Evolutionary conservation across 2,888 invertebrate species (phyloP).

Genomic region (Sepiola atlantica): DNA sequence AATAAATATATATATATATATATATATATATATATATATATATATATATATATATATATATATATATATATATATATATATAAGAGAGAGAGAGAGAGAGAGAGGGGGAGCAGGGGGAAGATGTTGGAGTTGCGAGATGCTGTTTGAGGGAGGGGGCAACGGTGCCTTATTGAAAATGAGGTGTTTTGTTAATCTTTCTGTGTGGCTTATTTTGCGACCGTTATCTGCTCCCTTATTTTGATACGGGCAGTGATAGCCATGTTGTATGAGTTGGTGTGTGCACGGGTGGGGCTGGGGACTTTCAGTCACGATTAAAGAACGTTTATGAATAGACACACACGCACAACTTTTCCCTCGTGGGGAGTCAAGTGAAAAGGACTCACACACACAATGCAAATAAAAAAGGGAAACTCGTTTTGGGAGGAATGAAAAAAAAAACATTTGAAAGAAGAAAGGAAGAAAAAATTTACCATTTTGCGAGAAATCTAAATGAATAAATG

Average conservation of each 20-base stretch:
- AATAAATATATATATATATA: neutral
- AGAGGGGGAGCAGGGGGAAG: neutral
- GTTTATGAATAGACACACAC: neutral
- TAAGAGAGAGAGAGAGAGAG: neutral
- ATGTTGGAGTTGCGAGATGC: neutral
- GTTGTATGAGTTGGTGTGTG: neutral
- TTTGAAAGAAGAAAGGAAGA: too few relatives aligned
- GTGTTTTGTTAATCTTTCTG: slow-evolving; percentile 9
- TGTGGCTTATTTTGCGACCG: neutral
- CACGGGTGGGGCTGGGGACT: neutral
- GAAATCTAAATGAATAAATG: too few relatives aligned
- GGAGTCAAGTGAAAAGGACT: too few relatives aligned
- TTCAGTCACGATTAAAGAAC: slow-evolving; percentile 11
- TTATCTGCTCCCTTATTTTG: neutral
- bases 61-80: neutral
- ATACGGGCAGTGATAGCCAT: slow-evolving; percentile 19
- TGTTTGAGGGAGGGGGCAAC: neutral
- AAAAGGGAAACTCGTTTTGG: too few relatives aligned
- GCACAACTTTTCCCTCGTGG: too few relatives aligned
- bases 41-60: neutral
- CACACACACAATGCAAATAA: too few relatives aligned
- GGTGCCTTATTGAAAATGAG: neutral
- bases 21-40: slow-evolving; percentile 1
- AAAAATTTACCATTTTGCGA: too few relatives aligned
- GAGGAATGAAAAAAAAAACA: too few relatives aligned